phyloP scores from a whole-genome alignment of 2,113 vertebrate genomes.

The Chrysemys picta region DNA sequence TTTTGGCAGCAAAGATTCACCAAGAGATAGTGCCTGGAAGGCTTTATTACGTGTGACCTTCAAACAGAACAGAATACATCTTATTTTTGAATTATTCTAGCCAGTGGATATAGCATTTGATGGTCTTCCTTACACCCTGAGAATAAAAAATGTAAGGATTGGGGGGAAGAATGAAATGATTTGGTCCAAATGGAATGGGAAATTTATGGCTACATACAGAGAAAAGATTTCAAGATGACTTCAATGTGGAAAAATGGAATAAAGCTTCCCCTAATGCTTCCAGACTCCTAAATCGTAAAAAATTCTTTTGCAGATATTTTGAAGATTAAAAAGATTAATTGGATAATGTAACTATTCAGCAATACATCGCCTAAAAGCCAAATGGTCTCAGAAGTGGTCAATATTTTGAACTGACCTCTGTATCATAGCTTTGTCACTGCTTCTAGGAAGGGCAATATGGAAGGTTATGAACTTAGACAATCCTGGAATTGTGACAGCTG shows the following conservation, averaged over 20 bases:
- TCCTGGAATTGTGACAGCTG: neutral
- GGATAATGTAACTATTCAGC: neutral
- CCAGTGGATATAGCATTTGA: slow-evolving; percentile 33
- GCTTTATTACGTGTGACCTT: slow-evolving; percentile 72
- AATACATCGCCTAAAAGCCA: neutral
- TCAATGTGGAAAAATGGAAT: neutral
- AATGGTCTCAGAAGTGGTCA: neutral
- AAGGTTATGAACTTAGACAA: neutral
- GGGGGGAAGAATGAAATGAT: slow-evolving; percentile 26
- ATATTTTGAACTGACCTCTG: neutral
- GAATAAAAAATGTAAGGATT: slow-evolving; percentile 35
- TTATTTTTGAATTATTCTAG: slow-evolving; percentile 69
- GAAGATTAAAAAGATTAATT: neutral
- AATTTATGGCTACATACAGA: neutral
- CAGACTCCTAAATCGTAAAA: neutral
- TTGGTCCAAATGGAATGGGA: slow-evolving; percentile 18
- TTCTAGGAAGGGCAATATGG: neutral
- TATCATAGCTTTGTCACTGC: neutral
- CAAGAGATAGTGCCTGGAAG: slow-evolving; percentile 55
- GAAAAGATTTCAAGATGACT: slow-evolving; percentile 3
- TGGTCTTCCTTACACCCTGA: neutral
- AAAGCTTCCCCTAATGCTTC: neutral
- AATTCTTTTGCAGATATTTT: neutral
- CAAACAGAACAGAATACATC: slow-evolving; percentile 41
- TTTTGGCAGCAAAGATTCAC: slow-evolving; percentile 66